These are phyloP conservation scores for Thelaira solivaga DNA, from an alignment of 2,888 invertebrate genomes.

Conservation along the genomic window DNA sequence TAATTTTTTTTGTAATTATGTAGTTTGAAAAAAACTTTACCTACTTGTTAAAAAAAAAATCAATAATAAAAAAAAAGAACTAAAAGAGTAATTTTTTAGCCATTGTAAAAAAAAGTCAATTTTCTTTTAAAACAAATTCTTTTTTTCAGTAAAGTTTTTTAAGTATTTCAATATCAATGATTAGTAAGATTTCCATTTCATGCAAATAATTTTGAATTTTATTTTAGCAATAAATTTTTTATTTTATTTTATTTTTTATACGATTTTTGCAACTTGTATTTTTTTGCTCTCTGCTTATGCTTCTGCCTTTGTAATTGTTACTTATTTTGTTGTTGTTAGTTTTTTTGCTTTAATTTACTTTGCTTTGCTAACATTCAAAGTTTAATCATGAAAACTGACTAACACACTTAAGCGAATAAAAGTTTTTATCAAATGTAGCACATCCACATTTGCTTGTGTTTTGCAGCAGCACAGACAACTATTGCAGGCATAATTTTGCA, in stretches of 20 bases:
- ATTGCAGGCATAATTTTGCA: slow-evolving; percentile 11
- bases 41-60: too few species aligned
- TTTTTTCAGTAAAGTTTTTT: background rate
- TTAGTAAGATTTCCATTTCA: slow-evolving; percentile 9
- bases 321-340: slow-evolving; percentile 6
- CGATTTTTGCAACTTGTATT: slow-evolving; percentile 31
- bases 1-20: too few species aligned
- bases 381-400: slow-evolving; percentile 52
- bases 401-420: slow-evolving; percentile 29
- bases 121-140: background rate
- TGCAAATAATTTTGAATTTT: too few species aligned
- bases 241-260: background rate
- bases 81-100: too few species aligned
- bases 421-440: slow-evolving; percentile 53
- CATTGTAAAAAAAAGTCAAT: too few species aligned
- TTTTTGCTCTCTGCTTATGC: background rate
- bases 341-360: slow-evolving; percentile 9
- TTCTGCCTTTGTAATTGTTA: slow-evolving; percentile 19
- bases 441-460: slow-evolving; percentile 19
- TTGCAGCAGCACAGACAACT: background rate
- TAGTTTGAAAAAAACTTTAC: too few species aligned
- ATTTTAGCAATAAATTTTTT: too few species aligned
- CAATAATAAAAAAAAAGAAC: too few species aligned
- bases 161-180: slow-evolving; percentile 27
- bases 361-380: slow-evolving; percentile 8